Base-by-base conservation (phyloP, 2,888 invertebrate species). In the Onchidella celtica region DNA sequence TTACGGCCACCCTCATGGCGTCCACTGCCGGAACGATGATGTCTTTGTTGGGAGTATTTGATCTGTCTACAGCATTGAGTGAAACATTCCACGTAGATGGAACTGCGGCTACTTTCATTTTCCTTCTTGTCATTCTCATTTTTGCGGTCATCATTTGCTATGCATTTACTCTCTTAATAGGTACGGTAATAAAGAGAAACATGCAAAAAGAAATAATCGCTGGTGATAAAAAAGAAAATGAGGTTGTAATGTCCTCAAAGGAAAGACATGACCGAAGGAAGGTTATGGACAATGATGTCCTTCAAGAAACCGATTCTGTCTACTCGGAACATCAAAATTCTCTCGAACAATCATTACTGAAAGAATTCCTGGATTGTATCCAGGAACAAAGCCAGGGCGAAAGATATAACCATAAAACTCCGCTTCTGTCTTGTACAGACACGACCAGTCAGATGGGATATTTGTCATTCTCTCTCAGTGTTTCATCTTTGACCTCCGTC, bases 11-110 rank as follows among this genome's bases (percentile, higher is more conserved):
- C 0, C 29, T 68, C 9, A 36, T 65, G 29, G 65, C 63, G 0
- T 66, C 80, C 0, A 24, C 74, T 24, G 80, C 80, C 2, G 80
- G 80, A n/a, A 74, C 80, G 2, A 66, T 36, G 0, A 61, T 70
- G 11, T 74, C 74, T 4, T 21, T 57, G 3, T 61, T 74, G 11
- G 80, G 80, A 3, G 38, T 36, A 38, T 74, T 80, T 24, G 80
- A 80, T 40, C 57, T 80, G 14, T 68, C 74, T 0, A 29, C n/a
- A 11, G 11, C 47, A 11, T 47, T 80, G 21, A 70, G 68, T 21
- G 3, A 59, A 4, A 21, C 55, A 3, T 80, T 80, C 21, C 59
- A 74, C 14, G 68, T 74, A 27, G 80, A 80, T 11, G 80, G 80
- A 11, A 63, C 63, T 0, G 80, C 80, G 0, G 80, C 80, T 3